These are phyloP conservation scores for Hypotaenidia philippensis DNA, from an alignment of 2,797 vertebrate genomes.

Conservation along the genomic window DNA sequence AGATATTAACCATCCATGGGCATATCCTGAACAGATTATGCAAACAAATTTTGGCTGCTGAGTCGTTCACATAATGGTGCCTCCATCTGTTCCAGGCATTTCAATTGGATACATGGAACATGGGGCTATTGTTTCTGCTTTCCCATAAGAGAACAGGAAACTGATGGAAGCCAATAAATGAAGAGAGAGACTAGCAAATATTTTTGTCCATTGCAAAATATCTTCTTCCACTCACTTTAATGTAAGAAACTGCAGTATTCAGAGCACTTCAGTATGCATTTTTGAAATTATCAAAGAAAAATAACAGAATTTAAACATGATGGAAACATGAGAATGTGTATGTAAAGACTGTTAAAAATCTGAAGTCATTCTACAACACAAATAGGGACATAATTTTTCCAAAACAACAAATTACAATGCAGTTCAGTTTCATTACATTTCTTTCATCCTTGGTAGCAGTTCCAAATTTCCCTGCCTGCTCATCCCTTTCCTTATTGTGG, in stretches of 20 bases:
- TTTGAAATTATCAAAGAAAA: neutral
- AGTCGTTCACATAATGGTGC: neutral
- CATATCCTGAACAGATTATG: conserved; percentile 47
- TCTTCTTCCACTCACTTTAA: neutral
- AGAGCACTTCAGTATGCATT: neutral
- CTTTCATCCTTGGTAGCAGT: neutral
- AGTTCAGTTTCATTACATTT: neutral
- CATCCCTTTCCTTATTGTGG: neutral
- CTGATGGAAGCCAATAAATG: neutral
- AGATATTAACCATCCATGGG: conserved; percentile 24
- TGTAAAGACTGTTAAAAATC: neutral
- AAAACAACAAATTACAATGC: neutral
- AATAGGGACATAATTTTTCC: neutral
- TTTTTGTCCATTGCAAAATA: conserved; percentile 4
- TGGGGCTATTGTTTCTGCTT: conserved; percentile 7
- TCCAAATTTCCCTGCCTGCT: neutral
- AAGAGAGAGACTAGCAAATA: neutral
- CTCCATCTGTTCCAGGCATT: conserved; percentile 51
- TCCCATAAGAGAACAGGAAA: neutral
- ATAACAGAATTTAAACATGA: neutral
- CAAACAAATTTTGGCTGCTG: conserved; percentile 51
- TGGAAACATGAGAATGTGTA: neutral
- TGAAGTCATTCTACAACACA: neutral
- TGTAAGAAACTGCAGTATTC: neutral
- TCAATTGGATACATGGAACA: neutral